Conservation (phyloP, 2,888 invertebrate species). For the Galerucella nymphaeae region DNA sequence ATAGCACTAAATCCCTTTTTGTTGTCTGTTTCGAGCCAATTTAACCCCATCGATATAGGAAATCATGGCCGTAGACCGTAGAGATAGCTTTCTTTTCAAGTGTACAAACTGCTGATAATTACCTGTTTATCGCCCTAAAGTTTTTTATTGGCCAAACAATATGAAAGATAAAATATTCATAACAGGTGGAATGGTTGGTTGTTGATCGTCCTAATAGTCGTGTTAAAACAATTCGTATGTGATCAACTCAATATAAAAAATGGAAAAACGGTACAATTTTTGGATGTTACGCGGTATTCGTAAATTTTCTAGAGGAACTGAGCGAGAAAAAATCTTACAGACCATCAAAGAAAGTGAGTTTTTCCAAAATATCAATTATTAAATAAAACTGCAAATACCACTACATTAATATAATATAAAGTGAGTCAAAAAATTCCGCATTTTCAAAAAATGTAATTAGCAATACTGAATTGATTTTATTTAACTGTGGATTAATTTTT, state of each 20-base stretch:
- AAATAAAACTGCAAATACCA: too few species aligned
- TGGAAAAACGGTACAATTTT: constrained; percentile 9
- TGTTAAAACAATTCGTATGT: background rate
- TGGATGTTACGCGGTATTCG: background rate
- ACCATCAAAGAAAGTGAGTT: constrained; percentile 11
- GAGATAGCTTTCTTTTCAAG: constrained; percentile 13
- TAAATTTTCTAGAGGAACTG: background rate
- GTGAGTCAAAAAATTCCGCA: too few species aligned
- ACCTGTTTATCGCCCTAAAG: constrained; percentile 7
- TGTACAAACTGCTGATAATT: constrained; percentile 12
- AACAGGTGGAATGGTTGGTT: background rate
- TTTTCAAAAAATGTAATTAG: too few species aligned
- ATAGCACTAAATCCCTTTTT: constrained; percentile 1
- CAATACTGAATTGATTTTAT: too few species aligned
- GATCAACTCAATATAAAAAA: background rate
- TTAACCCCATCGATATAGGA: background rate
- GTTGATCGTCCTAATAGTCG: background rate
- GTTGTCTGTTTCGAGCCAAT: constrained; percentile 8
- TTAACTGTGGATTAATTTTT: too few species aligned
- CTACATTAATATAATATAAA: too few species aligned
- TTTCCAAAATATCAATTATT: background rate
- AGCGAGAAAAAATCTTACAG: background rate
- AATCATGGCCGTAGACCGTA: background rate
- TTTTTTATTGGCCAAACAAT: constrained; percentile 20
- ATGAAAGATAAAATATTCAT: background rate